These are phyloP conservation scores for Callimorpha dominula DNA, from an alignment of 2,888 invertebrate genomes.

Conservation along the genomic window DNA sequence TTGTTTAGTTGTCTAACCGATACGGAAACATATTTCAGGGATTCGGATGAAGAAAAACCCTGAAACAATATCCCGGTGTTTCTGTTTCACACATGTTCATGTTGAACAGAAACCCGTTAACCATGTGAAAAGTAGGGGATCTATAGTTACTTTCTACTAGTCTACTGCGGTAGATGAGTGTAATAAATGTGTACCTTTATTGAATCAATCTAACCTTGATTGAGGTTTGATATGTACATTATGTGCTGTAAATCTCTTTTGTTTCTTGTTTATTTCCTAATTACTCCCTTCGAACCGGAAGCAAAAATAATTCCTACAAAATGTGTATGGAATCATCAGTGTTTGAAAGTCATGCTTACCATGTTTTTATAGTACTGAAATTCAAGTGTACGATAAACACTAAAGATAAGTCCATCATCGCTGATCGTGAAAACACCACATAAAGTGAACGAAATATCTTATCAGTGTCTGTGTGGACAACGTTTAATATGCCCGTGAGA, in stretches of 20 bases:
- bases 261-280: neutral
- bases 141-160: neutral
- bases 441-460: slow-evolving; percentile 24
- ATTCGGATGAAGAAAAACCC: neutral
- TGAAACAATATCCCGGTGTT: no score
- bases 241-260: neutral
- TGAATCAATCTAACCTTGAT: neutral
- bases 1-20: slow-evolving; percentile 6
- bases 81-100: no score
- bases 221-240: neutral
- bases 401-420: slow-evolving; percentile 30
- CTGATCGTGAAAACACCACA: slow-evolving; percentile 21
- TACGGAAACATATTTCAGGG: slow-evolving; percentile 3
- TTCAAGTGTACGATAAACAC: slow-evolving; percentile 25
- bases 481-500: slow-evolving; percentile 63
- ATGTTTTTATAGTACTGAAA: slow-evolving; percentile 26
- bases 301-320: no score
- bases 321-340: neutral
- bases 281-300: no score
- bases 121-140: neutral
- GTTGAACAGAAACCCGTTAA: neutral
- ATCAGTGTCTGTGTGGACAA: slow-evolving; percentile 41
- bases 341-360: neutral
- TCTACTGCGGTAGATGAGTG: no score
- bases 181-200: neutral